Base-by-base conservation (phyloP, 2,888 invertebrate species). In the Zonitis immaculata region DNA sequence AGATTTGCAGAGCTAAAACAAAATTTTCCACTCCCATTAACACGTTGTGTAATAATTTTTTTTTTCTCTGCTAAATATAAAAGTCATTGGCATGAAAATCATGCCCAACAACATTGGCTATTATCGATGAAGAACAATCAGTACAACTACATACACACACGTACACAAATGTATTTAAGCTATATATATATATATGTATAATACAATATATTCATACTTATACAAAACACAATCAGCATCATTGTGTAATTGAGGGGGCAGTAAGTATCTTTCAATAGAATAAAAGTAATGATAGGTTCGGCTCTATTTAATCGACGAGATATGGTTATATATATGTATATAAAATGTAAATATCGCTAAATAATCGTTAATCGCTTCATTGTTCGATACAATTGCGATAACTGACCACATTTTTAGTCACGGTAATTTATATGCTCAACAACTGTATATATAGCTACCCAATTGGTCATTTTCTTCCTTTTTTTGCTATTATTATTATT, bases 321-420 rank as follows among this genome's bases (percentile, higher is more conserved):
- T 52, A 47, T 45, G 25, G 49, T 49, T 55, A 49, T 52, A 55
- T 27, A 28, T 52, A 47, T 45, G 25, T 46, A 46, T 55, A 49
- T 52, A 52, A 56, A 56, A 52, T 56, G 56, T 52, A 56, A 52
- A 56, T 56, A 32, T 49, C 32, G 28, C 56, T 52, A 52, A 56
- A 56, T 56, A 52, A 56, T 52, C 56, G 56, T 56, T 52, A 56
- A 64, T 59, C 57, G 61, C 61, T 59, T 58, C 65, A 63, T 63
- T 63, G 63, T 65, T 60, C 61, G 56, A 59, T 55, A 61, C 64
- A 62, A 63, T 63, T 63, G 64, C 60, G 60, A 57, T 60, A 61
- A 63, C 62, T 66, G 64, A 67, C 66, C 67, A 61, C 66, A 66
- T 61, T 60, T 66, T 67, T 64, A 66, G 67, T 67, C 66, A 67